Evolutionary conservation across 35 echinoderm and acorn worm species (phyloP), one percentile per base, ranked within the genome.

Genomic region (Strongylocentrotus purpuratus): DNA sequence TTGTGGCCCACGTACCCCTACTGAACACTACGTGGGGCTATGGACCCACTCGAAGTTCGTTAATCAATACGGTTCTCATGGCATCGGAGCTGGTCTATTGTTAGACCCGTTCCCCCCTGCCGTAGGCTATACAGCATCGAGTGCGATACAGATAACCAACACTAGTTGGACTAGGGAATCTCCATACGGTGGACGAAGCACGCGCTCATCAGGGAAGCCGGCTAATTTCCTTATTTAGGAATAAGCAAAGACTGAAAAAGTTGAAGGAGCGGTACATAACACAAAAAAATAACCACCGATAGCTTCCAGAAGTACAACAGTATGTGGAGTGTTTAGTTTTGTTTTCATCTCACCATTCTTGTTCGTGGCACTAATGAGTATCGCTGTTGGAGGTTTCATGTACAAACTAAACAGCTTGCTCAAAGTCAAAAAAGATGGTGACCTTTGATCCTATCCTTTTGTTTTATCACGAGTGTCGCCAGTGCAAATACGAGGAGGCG

Each of bases 11-110:
- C 13, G 46, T 55, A 20, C 91, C 13, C 46, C n/a, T 22, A 33
- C 33, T 89, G 33, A 89, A 17, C 45, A 58, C 91, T 25, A 13
- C 25, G 48, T 28, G 91, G 35, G 91, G 91, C 5, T 93, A 17
- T 46, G 87, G 91, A 93, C 91, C 91, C 91, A 47, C 45, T 58
- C 91, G 91, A 93, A 13, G 45, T 25, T 31, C 48, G 45, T 32
- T 58, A 93, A 93, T 93, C 91, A 58, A 93, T 93, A 93, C 31
- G 91, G 91, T 93, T 93, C 91, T 93, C 91, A 93, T 93, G 91
- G 91, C 9, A 93, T 48, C 91, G 46, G 87, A 14, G 1, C 31
- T 93, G 15, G 25, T 33, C 87, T 89, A 25, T 89, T 78, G 65
- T 78, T n/a, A 78, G 65, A 78, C 65, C 22, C 65, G 65, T 7